Evolutionary conservation across 2,888 invertebrate genomes (phyloP).

Genomic region (Dinocampus coccinellae): DNA sequence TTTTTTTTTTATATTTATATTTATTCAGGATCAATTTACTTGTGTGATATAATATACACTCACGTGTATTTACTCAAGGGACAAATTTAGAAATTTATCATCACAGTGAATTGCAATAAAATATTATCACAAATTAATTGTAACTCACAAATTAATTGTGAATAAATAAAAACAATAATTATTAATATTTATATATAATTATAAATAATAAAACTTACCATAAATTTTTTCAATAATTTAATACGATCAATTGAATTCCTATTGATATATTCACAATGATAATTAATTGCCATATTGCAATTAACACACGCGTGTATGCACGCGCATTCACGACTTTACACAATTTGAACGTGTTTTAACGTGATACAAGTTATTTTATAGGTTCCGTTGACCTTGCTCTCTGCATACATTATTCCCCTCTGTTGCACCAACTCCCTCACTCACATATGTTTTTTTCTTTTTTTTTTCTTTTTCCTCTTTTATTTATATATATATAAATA

Average conservation of each 20-base stretch:
- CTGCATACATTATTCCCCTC: conserved; percentile 36
- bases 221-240: background rate
- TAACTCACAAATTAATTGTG: background rate
- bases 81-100: background rate
- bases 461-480: too few relatives aligned
- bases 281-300: conserved; percentile 9
- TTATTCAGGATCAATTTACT: background rate
- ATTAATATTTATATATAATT: background rate
- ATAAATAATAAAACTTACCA: background rate
- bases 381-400: conserved; percentile 61
- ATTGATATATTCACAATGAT: background rate
- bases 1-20: too few relatives aligned
- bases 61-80: background rate
- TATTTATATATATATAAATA: background rate
- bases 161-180: background rate
- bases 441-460: too few relatives aligned
- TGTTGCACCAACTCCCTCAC: conserved; percentile 6
- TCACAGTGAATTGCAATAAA: too few relatives aligned
- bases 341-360: conserved; percentile 56
- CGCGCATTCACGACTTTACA: conserved; percentile 50
- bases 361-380: conserved; percentile 58
- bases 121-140: too few relatives aligned
- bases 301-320: conserved; percentile 39
- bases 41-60: background rate
- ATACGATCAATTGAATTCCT: background rate